These are phyloP conservation scores for Trachurus trachurus DNA, from an alignment of 2,797 vertebrate genomes.

Conservation along the genomic window DNA sequence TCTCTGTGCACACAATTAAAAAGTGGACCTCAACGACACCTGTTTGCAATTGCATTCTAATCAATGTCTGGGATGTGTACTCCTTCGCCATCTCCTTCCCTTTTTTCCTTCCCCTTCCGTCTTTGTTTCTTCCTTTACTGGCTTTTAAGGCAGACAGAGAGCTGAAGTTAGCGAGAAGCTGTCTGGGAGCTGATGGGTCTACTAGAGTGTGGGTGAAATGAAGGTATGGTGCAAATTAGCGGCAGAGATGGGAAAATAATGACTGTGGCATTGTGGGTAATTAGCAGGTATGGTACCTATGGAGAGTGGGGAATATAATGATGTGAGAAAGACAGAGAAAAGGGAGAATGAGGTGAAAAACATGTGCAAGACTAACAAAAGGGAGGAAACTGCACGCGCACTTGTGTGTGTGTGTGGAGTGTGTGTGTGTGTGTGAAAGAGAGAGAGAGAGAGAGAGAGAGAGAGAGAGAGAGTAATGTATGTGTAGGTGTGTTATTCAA, in stretches of 20 bases:
- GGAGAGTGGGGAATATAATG: slow-evolving; percentile 84
- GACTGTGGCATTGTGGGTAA: slow-evolving; percentile 83
- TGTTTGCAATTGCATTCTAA: slow-evolving; percentile 78
- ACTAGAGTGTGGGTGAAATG: slow-evolving; percentile 60
- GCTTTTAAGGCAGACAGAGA: slow-evolving; percentile 63
- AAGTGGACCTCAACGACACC: slow-evolving; percentile 67
- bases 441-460: slow-evolving; percentile 9
- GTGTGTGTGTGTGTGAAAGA: slow-evolving; percentile 3
- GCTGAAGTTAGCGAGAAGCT: slow-evolving; percentile 77
- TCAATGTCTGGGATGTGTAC: slow-evolving; percentile 68
- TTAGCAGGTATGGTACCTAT: slow-evolving; percentile 84
- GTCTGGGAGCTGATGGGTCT: slow-evolving; percentile 77
- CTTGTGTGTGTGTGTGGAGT: slow-evolving; percentile 22
- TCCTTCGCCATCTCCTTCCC: slow-evolving; percentile 50
- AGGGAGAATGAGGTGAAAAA: slow-evolving; percentile 82
- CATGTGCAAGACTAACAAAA: slow-evolving; percentile 75
- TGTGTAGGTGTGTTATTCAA: slow-evolving; percentile 65
- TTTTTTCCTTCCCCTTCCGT: slow-evolving; percentile 42
- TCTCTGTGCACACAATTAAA: slow-evolving; percentile 70
- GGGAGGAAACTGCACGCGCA: slow-evolving; percentile 20
- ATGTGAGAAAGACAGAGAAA: slow-evolving; percentile 83
- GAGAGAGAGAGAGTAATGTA: slow-evolving; percentile 34
- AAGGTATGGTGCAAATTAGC: slow-evolving; percentile 82
- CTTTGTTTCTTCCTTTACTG: slow-evolving; percentile 63
- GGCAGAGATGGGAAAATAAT: slow-evolving; percentile 82